Evolutionary conservation across 1,140 invertebrate genomes (phyloP), one percentile per base, ranked within the genome.

Genomic region (Theocolax elegans): DNA sequence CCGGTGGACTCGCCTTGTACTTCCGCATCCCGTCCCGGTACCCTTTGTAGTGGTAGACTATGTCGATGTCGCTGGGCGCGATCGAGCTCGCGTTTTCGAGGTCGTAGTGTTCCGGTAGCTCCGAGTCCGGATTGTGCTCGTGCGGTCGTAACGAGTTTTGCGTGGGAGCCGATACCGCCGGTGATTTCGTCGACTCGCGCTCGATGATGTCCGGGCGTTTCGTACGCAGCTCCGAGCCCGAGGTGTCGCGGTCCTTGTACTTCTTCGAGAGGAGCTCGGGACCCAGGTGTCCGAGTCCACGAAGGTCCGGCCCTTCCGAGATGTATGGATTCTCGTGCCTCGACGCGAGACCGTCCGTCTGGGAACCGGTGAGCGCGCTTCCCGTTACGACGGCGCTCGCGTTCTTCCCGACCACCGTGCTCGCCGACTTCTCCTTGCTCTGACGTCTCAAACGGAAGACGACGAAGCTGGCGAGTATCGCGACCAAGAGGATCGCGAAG

Each of bases 11-110:
- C 6, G 92, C 91, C 83, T 95, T 95, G 80, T 95, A 95, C 83
- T 95, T 95, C 15, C 94, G 83, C 68, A 95, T 90, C 15, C 95
- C 94, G 81, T 94, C 92, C 80, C 94, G 84, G 85, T 94, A 93
- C 73, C 96, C 95, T 87, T 97, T 97, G 81, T 98, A 98, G 81
- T 98, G 96, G 78, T 97, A 97, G 1, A 97, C 95, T 69, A 98
- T 95, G 79, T 98, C 97, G 71, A 98, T 97, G 82, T 98, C 97
- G 12, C 95, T 97, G 0, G 97, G 96, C 1, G 97, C 97, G 73
- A 99, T 98, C 0, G 95, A 97, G 81, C 95, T 97, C 1, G 96
- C 95, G 85, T 98, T 98, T 84, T 99, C 97, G 60, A 99, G 85
- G 82, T 99, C 97, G 78, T 99, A 98, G 80, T 97, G 96, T 81